phyloP scores from a whole-genome alignment of 2,113 vertebrate species.

The Shinisaurus crocodilurus region DNA sequence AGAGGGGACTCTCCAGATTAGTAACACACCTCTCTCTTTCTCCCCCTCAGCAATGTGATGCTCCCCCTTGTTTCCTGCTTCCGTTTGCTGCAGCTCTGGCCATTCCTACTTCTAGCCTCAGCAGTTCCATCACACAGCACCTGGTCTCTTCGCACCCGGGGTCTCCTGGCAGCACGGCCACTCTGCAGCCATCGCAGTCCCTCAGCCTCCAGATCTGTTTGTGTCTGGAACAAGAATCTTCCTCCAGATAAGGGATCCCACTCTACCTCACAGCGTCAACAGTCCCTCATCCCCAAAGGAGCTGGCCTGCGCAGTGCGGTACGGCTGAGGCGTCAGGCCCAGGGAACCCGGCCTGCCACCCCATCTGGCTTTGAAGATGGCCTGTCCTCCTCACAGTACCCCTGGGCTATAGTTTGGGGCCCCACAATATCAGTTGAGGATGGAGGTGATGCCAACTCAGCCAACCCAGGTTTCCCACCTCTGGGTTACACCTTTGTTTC shows the following conservation, averaged over 20 bases:
- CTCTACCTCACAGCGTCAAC: conserved; percentile 30
- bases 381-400: conserved; percentile 84
- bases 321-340: conserved; percentile 73
- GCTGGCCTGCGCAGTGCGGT: conserved; percentile 51
- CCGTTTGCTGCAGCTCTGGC: conserved; percentile 76
- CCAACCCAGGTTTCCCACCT: conserved; percentile 79
- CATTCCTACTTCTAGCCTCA: conserved; percentile 72
- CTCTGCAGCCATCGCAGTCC: conserved; percentile 78
- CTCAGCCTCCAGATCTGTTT: conserved; percentile 69
- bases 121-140: conserved; percentile 64
- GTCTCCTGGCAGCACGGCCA: conserved; percentile 68
- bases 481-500: conserved; percentile 81
- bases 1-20: neutral
- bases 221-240: conserved; percentile 78
- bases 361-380: conserved; percentile 82
- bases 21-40: conserved; percentile 17
- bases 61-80: conserved; percentile 68
- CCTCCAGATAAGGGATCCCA: conserved; percentile 70
- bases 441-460: conserved; percentile 79
- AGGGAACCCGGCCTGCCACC: conserved; percentile 71
- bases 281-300: neutral
- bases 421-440: conserved; percentile 83
- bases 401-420: conserved; percentile 86
- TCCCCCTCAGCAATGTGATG: conserved; percentile 60
- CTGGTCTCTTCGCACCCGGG: conserved; percentile 71